These are phyloP conservation scores for Idaea aversata DNA, from an alignment of 2,888 invertebrate genomes.

Conservation along the genomic window DNA sequence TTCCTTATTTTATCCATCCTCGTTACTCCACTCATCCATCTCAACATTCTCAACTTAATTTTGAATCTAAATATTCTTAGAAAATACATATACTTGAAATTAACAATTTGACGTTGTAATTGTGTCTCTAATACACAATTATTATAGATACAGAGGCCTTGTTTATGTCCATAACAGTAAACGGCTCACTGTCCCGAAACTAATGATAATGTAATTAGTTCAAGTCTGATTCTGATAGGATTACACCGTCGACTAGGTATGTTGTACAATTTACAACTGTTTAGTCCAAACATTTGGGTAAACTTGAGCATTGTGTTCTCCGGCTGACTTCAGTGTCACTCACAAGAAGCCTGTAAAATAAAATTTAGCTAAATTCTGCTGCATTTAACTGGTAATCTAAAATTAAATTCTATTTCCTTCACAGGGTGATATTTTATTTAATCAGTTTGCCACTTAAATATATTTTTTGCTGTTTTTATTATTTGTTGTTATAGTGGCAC, in stretches of 20 bases:
- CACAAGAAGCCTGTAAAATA: background rate
- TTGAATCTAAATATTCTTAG: too few species aligned
- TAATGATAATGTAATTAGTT: constrained; percentile 65
- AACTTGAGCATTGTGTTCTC: background rate
- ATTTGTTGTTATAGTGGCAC: too few species aligned
- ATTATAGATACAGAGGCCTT: constrained; percentile 22
- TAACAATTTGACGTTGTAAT: constrained; percentile 14
- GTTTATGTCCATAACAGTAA: constrained; percentile 15
- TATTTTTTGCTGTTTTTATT: too few species aligned
- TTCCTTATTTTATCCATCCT: too few species aligned
- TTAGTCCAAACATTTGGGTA: background rate
- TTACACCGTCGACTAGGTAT: constrained; percentile 15
- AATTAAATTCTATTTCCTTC: too few species aligned
- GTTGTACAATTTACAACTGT: constrained; percentile 3
- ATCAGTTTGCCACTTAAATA: too few species aligned
- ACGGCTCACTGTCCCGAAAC: constrained; percentile 54
- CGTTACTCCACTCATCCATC: too few species aligned
- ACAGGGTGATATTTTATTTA: too few species aligned
- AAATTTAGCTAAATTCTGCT: too few species aligned
- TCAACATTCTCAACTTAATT: too few species aligned
- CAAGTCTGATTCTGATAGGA: constrained; percentile 33
- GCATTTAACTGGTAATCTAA: too few species aligned
- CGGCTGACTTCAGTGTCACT: background rate
- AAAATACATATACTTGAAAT: background rate
- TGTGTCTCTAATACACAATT: background rate